A percentile compares a stretch with the other conserved stretches of the same genome.
Conservation (phyloP, 2,888 invertebrate genomes). For the Cephus pulcher region DNA sequence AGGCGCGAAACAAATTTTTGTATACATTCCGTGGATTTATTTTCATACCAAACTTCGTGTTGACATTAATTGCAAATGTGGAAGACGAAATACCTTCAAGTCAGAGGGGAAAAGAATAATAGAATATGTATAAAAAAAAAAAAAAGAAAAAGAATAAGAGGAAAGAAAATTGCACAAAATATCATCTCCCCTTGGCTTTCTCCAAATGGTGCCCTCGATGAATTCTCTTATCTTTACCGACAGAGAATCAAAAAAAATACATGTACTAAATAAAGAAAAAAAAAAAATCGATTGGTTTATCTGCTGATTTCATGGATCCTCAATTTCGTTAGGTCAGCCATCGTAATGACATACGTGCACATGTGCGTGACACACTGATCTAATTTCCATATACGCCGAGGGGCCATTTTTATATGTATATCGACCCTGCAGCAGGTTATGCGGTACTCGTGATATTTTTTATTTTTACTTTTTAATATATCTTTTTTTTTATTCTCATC, state of each 20-base stretch:
- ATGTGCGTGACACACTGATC: constrained; percentile 22
- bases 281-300: background rate
- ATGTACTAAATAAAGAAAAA: too few species aligned
- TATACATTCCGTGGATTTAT: too few species aligned
- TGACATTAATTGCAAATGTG: background rate
- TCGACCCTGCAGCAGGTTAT: background rate
- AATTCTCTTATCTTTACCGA: background rate
- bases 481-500: background rate
- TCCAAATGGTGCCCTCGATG: background rate
- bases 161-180: background rate
- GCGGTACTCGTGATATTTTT: background rate
- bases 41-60: background rate
- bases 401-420: background rate
- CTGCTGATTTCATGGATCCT: background rate
- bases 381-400: constrained; percentile 10
- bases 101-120: background rate
- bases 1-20: too few species aligned
- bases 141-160: background rate
- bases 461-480: background rate
- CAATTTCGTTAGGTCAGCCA: background rate
- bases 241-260: too few species aligned
- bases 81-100: background rate
- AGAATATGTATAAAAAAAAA: background rate
- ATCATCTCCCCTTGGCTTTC: background rate
- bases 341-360: constrained; percentile 6